Evolutionary conservation across 1,140 invertebrate genomes (phyloP).

Genomic region (Neelides sp.): DNA sequence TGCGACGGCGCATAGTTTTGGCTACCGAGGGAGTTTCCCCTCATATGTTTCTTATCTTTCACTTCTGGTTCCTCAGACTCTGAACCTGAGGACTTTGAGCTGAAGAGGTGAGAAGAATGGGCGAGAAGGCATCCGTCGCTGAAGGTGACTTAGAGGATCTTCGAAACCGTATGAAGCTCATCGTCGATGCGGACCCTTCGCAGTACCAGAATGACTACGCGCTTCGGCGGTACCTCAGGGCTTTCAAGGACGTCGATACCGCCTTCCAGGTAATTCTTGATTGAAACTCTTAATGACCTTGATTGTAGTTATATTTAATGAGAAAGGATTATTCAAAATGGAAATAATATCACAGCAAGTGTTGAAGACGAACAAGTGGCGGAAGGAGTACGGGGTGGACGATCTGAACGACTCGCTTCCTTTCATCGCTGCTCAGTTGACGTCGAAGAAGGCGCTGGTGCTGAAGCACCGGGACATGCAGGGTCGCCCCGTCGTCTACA

Average conservation of each 20-base stretch:
- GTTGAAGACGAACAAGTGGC: slow-evolving; percentile 64
- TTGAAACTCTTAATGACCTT: neutral
- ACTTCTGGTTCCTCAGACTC: no score
- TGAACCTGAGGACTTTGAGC: no score
- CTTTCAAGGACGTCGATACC: slow-evolving; percentile 54
- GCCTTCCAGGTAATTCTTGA: slow-evolving; percentile 49
- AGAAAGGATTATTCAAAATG: neutral
- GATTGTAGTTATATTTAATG: neutral
- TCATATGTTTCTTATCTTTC: no score
- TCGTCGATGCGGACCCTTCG: slow-evolving; percentile 51
- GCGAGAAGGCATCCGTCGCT: slow-evolving; percentile 37
- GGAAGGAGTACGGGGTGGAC: slow-evolving; percentile 52
- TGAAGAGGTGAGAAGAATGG: no score
- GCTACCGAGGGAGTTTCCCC: no score
- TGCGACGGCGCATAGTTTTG: no score
- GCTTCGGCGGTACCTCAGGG: slow-evolving; percentile 46
- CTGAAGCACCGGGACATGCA: slow-evolving; percentile 52
- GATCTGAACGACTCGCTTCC: slow-evolving; percentile 44
- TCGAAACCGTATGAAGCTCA: slow-evolving; percentile 54
- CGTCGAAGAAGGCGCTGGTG: slow-evolving; percentile 49
- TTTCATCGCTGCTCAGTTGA: slow-evolving; percentile 46
- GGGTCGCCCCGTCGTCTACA: slow-evolving; percentile 58
- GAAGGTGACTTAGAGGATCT: slow-evolving; percentile 50
- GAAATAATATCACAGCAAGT: slow-evolving; percentile 42
- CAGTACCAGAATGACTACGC: slow-evolving; percentile 60